A percentile compares a stretch with the other conserved stretches of the same genome.
Conservation (phyloP, 1,140 invertebrate species). For the Helicorthomorpha holstii region DNA sequence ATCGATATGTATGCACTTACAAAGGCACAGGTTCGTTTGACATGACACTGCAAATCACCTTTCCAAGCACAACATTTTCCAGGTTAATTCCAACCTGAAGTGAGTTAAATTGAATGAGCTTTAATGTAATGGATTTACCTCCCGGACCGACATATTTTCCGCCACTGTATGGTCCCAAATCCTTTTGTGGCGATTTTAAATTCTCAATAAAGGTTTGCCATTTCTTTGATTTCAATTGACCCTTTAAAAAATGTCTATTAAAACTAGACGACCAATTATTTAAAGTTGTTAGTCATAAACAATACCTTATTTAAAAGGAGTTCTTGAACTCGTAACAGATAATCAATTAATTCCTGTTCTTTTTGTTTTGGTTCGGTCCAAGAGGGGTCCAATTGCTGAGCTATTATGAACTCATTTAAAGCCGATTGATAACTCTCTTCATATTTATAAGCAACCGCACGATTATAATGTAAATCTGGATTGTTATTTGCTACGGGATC, state of each 20-base stretch:
- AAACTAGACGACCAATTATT: conserved; percentile 5
- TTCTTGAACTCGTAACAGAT: conserved; percentile 44
- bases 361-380: conserved; percentile 49
- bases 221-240: conserved; percentile 55
- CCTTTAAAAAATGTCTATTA: too few relatives aligned
- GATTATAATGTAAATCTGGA: conserved; percentile 70
- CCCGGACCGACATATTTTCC: conserved; percentile 33
- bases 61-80: conserved; percentile 51
- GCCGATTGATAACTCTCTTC: conserved; percentile 57
- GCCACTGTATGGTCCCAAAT: conserved; percentile 41
- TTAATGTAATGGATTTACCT: conserved; percentile 34
- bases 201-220: conserved; percentile 44
- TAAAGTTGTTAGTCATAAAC: not conserved
- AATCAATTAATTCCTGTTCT: conserved; percentile 41
- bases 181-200: conserved; percentile 18
- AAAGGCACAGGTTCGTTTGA: conserved; percentile 58
- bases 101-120: conserved; percentile 28
- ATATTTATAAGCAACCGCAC: conserved; percentile 61
- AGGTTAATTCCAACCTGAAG: conserved; percentile 39
- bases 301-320: conserved; percentile 40
- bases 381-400: conserved; percentile 47
- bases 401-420: conserved; percentile 45
- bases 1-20: conserved; percentile 31
- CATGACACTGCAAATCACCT: conserved; percentile 61
- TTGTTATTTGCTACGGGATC: conserved; percentile 51